These are phyloP conservation scores for Philereme vetulata DNA, from an alignment of 2,888 invertebrate species.

Conservation along the genomic window DNA sequence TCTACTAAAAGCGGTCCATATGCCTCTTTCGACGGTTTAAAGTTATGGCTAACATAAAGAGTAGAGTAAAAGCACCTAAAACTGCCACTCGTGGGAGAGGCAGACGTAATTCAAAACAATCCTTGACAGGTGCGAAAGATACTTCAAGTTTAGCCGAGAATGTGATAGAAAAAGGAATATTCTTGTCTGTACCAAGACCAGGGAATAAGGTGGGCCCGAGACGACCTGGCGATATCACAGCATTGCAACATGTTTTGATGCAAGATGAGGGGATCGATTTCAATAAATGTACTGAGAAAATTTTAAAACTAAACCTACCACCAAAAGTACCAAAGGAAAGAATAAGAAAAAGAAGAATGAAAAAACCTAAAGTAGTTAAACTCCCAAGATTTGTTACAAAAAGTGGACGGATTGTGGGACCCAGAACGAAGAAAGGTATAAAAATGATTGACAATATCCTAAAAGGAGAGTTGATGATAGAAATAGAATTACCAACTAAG, in stretches of 20 bases:
- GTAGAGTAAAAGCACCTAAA: slow-evolving; percentile 64
- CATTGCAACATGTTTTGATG: slow-evolving; percentile 48
- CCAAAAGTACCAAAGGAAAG: slow-evolving; percentile 22
- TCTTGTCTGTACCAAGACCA: too few species aligned
- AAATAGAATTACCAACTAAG: slow-evolving; percentile 40
- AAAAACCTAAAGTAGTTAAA: slow-evolving; percentile 20
- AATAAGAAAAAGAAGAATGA: slow-evolving; percentile 20
- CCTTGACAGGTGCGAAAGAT: slow-evolving; percentile 56
- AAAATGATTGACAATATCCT: slow-evolving; percentile 63
- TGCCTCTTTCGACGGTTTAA: slow-evolving; percentile 59
- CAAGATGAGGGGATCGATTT: slow-evolving; percentile 49
- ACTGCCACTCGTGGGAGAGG: slow-evolving; percentile 53
- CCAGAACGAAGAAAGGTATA: slow-evolving; percentile 52
- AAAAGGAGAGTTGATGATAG: slow-evolving; percentile 67
- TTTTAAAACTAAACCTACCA: slow-evolving; percentile 22
- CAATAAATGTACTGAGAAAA: slow-evolving; percentile 33
- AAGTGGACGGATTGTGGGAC: slow-evolving; percentile 50
- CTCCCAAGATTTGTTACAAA: slow-evolving; percentile 44
- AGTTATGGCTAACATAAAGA: slow-evolving; percentile 75
- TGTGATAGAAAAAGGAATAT: slow-evolving; percentile 30
- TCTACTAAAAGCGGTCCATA: slow-evolving; percentile 45
- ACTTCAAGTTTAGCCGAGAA: slow-evolving; percentile 38
- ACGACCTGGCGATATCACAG: slow-evolving; percentile 43
- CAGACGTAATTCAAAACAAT: slow-evolving; percentile 58
- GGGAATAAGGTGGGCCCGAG: slow-evolving; percentile 43